phyloP scores from a whole-genome alignment of 2,113 vertebrate genomes.

The Cyrtonyx montezumae region DNA sequence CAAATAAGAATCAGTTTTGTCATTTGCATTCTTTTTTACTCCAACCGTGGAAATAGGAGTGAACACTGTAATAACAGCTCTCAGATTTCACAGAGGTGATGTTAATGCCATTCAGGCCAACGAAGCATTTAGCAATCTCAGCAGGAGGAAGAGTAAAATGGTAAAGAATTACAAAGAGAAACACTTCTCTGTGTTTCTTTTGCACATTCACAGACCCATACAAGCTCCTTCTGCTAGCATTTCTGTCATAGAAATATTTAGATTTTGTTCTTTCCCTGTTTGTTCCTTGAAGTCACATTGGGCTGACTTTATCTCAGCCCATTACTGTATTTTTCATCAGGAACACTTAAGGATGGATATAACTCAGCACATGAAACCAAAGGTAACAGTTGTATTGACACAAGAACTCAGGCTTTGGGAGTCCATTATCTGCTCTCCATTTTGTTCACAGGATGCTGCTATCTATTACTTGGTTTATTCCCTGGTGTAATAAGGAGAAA shows the following conservation, averaged over 20 bases:
- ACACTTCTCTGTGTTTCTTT: neutral
- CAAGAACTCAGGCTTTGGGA: neutral
- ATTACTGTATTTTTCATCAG: neutral
- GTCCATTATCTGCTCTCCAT: neutral
- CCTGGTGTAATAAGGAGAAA: neutral
- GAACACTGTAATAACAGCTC: neutral
- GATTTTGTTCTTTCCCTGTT: neutral
- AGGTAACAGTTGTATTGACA: neutral
- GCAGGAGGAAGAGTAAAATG: slow-evolving; percentile 30
- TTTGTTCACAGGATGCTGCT: neutral
- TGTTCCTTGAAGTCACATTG: neutral
- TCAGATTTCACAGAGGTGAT: neutral
- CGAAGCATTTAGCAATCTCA: slow-evolving; percentile 19
- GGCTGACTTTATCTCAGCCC: neutral
- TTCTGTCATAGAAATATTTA: neutral
- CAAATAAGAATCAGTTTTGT: neutral
- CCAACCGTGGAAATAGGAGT: neutral
- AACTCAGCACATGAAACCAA: neutral
- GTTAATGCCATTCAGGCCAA: slow-evolving; percentile 10
- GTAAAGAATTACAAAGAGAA: slow-evolving; percentile 28
- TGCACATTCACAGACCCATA: neutral
- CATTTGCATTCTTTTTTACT: neutral
- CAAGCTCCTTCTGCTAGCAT: neutral
- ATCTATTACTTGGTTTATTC: neutral
- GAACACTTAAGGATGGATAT: neutral